Base-by-base conservation (phyloP, 2,888 invertebrate species). In the Drosophila meridionalis region DNA sequence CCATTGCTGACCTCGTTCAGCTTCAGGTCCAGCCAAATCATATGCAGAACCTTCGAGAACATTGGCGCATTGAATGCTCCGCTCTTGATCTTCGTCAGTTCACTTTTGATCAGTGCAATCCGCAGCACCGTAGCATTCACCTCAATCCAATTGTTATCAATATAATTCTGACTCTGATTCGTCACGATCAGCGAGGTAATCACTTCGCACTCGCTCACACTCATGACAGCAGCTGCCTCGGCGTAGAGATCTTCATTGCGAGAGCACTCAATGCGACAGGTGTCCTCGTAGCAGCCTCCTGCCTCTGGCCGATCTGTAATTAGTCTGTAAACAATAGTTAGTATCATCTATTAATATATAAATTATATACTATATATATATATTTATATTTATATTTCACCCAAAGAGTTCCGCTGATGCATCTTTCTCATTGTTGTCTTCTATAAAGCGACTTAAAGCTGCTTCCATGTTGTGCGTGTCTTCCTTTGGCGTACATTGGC, bases 41-140 rank as follows among this genome's bases (percentile, higher is more conserved):
- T 73, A 0, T 67, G 68, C 12, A 83, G 60, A 0, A 90, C 90
- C 14, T 74, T 61, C 0, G 77, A 73, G 61, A 91, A 92, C n/a
- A 87, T 85, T 1, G 83, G 69, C 0, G 83, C 69, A 28, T 90
- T 89, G 55, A 92, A 92, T 5, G 90, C 90, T 26, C 85, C 89
- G 48, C 76, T 87, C 20, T 60, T 61, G 3, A 92, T 87, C 14
- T 55, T 50, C 0, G 4, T 55, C 6, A 92, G 50, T 47, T 81
- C 62, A 28, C 85, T 83, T 1, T 71, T 70, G 3, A 47, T 42
- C 5, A 92, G 69, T 2, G 75, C 20, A 9, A 92, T 52, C 58
- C 87, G 82, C 0, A 73, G 73, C 4, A 92, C 75, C 0, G 62
- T 52, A 0, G 55, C 53, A 14, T 83, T 70, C 0, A 60, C 20